Evolutionary conservation across 2,888 invertebrate species (phyloP).

Genomic region (Dolichopus griseipennis): DNA sequence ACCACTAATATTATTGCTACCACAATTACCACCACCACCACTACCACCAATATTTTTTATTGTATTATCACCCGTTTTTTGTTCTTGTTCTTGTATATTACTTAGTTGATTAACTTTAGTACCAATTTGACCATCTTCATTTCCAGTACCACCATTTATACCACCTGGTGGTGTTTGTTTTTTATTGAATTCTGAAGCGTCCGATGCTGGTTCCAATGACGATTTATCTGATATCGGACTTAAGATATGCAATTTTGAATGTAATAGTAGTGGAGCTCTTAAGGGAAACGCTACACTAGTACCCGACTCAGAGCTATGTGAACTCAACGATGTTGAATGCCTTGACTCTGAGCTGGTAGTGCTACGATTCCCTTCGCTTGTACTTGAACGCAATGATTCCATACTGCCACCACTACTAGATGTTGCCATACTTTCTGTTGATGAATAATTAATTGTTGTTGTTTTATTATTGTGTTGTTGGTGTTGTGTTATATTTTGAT

Average conservation of each 20-base stretch:
- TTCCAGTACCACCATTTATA: slow-evolving; percentile 10
- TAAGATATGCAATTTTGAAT: slow-evolving; percentile 72
- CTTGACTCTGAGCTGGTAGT: slow-evolving; percentile 77
- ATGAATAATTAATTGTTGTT: slow-evolving; percentile 43
- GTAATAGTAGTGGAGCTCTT: slow-evolving; percentile 62
- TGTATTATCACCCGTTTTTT: slow-evolving; percentile 39
- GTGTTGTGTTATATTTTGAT: slow-evolving; percentile 26
- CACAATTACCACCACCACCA: neutral
- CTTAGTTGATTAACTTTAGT: slow-evolving; percentile 21
- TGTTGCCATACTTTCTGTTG: slow-evolving; percentile 80
- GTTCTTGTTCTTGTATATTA: slow-evolving; percentile 23
- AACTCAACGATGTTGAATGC: slow-evolving; percentile 74
- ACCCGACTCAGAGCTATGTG: slow-evolving; percentile 72
- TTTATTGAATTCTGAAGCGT: slow-evolving; percentile 71
- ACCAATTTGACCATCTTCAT: slow-evolving; percentile 9
- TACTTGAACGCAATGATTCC: slow-evolving; percentile 78
- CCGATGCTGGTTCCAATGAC: slow-evolving; percentile 75
- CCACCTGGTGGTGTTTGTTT: slow-evolving; percentile 60
- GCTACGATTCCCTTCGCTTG: slow-evolving; percentile 78
- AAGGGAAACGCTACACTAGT: slow-evolving; percentile 52
- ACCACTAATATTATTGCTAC: neutral
- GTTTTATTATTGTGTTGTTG: slow-evolving; percentile 22
- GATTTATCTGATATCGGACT: slow-evolving; percentile 87
- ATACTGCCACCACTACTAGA: slow-evolving; percentile 81
- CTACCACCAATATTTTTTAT: slow-evolving; percentile 30